phyloP scores from a whole-genome alignment of 1,140 invertebrate species.

The Leptoteleia sp. region DNA sequence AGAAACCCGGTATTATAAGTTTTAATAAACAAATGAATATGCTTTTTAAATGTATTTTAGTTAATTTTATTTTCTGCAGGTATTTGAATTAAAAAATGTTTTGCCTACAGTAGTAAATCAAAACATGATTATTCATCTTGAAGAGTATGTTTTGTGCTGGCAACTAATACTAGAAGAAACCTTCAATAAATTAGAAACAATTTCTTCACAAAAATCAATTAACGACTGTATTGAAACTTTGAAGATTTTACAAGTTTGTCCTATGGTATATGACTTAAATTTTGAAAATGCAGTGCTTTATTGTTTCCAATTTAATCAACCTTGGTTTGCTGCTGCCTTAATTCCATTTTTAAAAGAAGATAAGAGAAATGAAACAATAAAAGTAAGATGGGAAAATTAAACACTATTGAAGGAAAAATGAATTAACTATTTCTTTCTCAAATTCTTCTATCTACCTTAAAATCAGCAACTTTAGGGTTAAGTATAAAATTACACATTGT shows the following conservation, averaged over 20 bases:
- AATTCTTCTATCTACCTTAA: no score
- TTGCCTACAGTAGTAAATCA: slow-evolving; percentile 67
- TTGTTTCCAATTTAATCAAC: slow-evolving; percentile 69
- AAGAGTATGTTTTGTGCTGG: slow-evolving; percentile 73
- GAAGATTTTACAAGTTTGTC: slow-evolving; percentile 73
- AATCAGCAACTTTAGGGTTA: no score
- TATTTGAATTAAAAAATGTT: slow-evolving; percentile 69
- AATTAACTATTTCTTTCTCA: no score
- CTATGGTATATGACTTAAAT: slow-evolving; percentile 68
- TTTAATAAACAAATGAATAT: no score
- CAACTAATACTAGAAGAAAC: slow-evolving; percentile 70
- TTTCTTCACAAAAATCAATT: slow-evolving; percentile 61
- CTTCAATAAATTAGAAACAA: slow-evolving; percentile 69
- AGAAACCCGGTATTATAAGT: no score
- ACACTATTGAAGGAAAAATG: no score
- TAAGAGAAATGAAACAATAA: slow-evolving; percentile 58
- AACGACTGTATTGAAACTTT: slow-evolving; percentile 69
- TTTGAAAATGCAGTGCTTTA: slow-evolving; percentile 65
- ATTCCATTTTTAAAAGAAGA: slow-evolving; percentile 70
- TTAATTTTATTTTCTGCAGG: slow-evolving; percentile 62
- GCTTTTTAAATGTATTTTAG: no score
- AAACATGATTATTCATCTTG: slow-evolving; percentile 66
- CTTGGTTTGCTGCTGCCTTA: slow-evolving; percentile 70
- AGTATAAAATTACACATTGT: no score
- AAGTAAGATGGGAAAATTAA: no score